These are phyloP conservation scores for Probosciger aterrimus DNA, from an alignment of 2,113 vertebrate genomes.

Conservation along the genomic window DNA sequence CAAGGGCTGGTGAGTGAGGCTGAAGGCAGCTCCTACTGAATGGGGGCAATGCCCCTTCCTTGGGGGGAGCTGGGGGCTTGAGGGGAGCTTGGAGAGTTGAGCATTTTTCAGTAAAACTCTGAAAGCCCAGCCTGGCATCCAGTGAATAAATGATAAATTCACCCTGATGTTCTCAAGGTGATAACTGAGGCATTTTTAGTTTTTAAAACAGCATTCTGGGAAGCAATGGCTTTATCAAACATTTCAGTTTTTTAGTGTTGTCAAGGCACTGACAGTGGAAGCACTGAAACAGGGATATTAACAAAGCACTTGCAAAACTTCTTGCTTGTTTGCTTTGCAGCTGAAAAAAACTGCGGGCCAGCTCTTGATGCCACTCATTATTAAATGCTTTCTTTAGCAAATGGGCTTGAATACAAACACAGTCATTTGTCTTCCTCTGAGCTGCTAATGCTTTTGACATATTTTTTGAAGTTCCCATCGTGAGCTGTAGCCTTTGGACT, in stretches of 20 bases:
- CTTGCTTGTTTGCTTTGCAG: neutral
- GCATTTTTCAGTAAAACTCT: neutral
- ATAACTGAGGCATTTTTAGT: neutral
- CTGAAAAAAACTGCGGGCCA: neutral
- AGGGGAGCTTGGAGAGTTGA: neutral
- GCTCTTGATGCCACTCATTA: neutral
- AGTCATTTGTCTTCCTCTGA: neutral
- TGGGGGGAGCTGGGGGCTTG: neutral
- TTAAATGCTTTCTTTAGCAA: neutral
- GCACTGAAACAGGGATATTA: neutral
- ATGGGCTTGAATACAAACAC: neutral
- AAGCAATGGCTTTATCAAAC: neutral
- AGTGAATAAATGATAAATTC: rapidly evolving
- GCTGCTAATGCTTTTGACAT: neutral
- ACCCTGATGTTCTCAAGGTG: neutral
- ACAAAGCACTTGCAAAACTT: neutral
- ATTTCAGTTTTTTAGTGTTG: neutral
- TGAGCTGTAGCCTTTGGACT: neutral
- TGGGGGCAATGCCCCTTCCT: rapidly evolving
- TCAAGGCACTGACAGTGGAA: neutral
- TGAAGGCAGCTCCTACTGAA: rapidly evolving
- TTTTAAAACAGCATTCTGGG: neutral
- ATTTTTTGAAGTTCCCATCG: neutral
- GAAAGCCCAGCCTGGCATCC: neutral
- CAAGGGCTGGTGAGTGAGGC: neutral